Evolutionary conservation across 92 coral and sea anemone species (phyloP).

Genomic region (Pocillopora meandrina): DNA sequence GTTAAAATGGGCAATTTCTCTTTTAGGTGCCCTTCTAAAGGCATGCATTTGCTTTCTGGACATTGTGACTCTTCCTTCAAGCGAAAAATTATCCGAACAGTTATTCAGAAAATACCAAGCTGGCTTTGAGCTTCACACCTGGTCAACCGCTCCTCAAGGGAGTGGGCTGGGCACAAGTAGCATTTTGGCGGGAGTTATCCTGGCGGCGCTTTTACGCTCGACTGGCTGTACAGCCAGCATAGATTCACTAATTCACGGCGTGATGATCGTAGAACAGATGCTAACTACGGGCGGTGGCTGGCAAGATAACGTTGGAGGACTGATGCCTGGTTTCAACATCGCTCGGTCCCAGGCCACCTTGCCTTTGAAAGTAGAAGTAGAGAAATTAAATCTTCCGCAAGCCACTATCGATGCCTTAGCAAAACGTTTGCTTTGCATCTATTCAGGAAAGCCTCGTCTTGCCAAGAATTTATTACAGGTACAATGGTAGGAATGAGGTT

Average conservation of each 20-base stretch:
- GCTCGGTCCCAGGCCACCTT: constrained; percentile 88
- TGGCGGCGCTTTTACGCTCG: constrained; percentile 92
- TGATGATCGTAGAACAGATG: constrained; percentile 95
- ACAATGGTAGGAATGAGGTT: neutral
- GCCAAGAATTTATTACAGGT: constrained; percentile 98
- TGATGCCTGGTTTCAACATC: constrained; percentile 90
- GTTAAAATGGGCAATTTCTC: neutral
- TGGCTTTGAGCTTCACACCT: constrained; percentile 90
- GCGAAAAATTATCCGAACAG: constrained; percentile 77
- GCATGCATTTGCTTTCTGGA: constrained; percentile 88
- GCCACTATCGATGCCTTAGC: constrained; percentile 60
- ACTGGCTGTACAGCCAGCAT: constrained; percentile 78
- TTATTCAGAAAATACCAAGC: constrained; percentile 74
- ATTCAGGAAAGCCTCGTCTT: constrained; percentile 89
- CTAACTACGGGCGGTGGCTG: constrained; percentile 98
- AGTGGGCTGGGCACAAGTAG: constrained; percentile 99
- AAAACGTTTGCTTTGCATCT: constrained; percentile 75
- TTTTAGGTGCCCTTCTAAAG: constrained; percentile 84
- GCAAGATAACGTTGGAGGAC: constrained; percentile 99
- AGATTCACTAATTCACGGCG: constrained; percentile 85
- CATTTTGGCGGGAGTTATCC: constrained; percentile 86
- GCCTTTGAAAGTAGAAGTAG: constrained; percentile 78
- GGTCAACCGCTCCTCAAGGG: constrained; percentile 88
- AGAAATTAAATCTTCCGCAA: constrained; percentile 58
- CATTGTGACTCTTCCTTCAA: constrained; percentile 67